Base-by-base conservation (phyloP, 2,888 invertebrate genomes). In the Micropterix aruncella region DNA sequence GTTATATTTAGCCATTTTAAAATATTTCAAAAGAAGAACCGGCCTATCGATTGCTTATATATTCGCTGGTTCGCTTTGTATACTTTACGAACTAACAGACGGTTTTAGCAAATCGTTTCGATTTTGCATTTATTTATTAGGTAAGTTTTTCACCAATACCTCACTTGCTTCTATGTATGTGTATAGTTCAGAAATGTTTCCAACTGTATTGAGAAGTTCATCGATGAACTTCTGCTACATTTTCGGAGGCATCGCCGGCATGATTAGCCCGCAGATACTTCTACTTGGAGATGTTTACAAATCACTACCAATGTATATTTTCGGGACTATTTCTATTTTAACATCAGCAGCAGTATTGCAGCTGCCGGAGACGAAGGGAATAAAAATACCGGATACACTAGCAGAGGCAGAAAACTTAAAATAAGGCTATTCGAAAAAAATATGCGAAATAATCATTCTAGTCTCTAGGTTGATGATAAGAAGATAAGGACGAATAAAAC, bases 211-310 rank as follows among this genome's bases (percentile, higher is more conserved):
- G 3, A 63, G 77, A n/a, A 75, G 76, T 52, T 71, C 73, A 38
- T 57, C 74, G 43, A 60, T 77, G 37, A 71, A 72, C 0, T 60
- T 72, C 37, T 76, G 76, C 53, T 75, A 74, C 3, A 75, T 75
- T 73, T 63, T 74, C 49, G 77, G 77, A 5, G 61, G 75, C n/a
- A 59, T 77, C 43, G 77, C 77, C 1, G 72, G 74, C 1, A 75
- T 77, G 62, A 52, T 75, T 46, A 74, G 77, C 4, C 76, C 77
- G 1, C 75, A 75, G 56, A 70, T 75, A 9, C 70, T 70, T 16
- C 56, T 76, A 40, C 51, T 76, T 57, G 70, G 67, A 56, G 55
- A 46, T 55, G 56, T 53, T 54, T 1, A 53, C 56, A 51, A 38
- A 51, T 50, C 43, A 44, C 50, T 57, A 39, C 70, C 70, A 2